phyloP scores from a whole-genome alignment of 1,140 invertebrate genomes.

The Drosophila saltans region DNA sequence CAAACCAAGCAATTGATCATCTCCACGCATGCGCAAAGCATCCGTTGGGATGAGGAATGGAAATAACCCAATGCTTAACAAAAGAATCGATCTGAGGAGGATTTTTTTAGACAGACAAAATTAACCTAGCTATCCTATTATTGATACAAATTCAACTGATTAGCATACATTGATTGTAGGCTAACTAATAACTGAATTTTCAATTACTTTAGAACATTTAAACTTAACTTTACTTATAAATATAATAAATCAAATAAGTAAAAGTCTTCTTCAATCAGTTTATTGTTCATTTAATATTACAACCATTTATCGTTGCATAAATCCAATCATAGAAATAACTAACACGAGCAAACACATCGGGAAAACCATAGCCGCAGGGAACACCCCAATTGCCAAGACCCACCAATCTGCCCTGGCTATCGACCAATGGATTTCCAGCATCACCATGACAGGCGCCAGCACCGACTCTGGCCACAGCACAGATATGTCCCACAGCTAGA shows the following conservation, averaged over 20 bases:
- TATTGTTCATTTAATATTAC: conserved; percentile 38
- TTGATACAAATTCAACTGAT: too few relatives aligned
- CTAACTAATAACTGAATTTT: too few relatives aligned
- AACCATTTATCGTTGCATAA: conserved; percentile 58
- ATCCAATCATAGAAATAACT: conserved; percentile 79
- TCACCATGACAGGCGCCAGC: conserved; percentile 82
- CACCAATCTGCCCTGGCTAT: conserved; percentile 60
- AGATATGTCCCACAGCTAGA: conserved; percentile 84
- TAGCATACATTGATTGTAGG: too few relatives aligned
- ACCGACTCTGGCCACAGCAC: conserved; percentile 85
- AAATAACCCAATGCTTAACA: conserved; percentile 18
- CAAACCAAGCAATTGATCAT: conserved; percentile 30
- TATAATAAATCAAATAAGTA: background rate
- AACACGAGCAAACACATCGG: conserved; percentile 84
- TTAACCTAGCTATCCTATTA: too few relatives aligned
- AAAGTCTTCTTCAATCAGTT: conserved; percentile 1
- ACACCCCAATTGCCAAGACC: conserved; percentile 84
- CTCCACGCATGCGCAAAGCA: conserved; percentile 45
- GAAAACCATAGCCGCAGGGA: conserved; percentile 84
- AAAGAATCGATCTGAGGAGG: conserved; percentile 16
- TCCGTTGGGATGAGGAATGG: conserved; percentile 1
- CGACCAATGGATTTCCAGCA: conserved; percentile 66
- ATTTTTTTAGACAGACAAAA: too few relatives aligned
- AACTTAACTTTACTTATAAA: background rate
- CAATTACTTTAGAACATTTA: too few relatives aligned